A percentile compares a stretch with the other conserved stretches of the same genome.
Conservation (phyloP, 2,888 invertebrate species). For the Tryphoninae sp. region DNA sequence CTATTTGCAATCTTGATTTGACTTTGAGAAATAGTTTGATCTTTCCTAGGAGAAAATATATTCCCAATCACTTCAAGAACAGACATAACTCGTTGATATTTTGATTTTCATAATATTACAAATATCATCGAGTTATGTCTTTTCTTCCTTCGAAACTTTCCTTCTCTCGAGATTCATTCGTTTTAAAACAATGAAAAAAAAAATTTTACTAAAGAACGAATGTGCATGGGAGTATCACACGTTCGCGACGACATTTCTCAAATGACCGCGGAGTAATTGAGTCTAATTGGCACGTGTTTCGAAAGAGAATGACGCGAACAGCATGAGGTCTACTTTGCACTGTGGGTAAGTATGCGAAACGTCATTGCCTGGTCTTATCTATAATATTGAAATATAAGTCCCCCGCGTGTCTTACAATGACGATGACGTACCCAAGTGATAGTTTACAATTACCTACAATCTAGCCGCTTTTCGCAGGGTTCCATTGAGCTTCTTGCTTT, state of each 20-base stretch:
- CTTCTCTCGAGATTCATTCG: neutral
- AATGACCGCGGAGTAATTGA: constrained; percentile 1
- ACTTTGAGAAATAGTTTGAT: neutral
- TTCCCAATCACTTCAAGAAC: neutral
- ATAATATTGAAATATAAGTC: constrained; percentile 11
- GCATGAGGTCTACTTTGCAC: neutral
- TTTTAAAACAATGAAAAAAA: constrained; percentile 2
- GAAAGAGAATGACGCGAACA: neutral
- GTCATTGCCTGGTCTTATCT: neutral
- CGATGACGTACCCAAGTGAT: neutral
- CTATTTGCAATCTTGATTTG: neutral
- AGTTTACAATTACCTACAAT: neutral
- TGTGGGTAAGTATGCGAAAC: constrained; percentile 3
- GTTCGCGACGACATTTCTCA: neutral
- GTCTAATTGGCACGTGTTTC: constrained; percentile 18
- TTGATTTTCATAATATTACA: too few relatives aligned
- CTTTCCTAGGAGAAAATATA: neutral
- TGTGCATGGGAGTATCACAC: neutral
- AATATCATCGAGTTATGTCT: too few relatives aligned
- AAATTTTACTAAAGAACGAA: neutral
- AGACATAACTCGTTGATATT: neutral
- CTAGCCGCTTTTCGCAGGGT: neutral
- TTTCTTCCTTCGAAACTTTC: neutral
- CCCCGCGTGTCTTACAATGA: neutral
- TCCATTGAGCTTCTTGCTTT: neutral